Percentiles rank a stretch among this genome's conserved stretches.
phyloP scores from a whole-genome alignment of 2,113 vertebrate genomes.

The Thalassoma bifasciatum region DNA sequence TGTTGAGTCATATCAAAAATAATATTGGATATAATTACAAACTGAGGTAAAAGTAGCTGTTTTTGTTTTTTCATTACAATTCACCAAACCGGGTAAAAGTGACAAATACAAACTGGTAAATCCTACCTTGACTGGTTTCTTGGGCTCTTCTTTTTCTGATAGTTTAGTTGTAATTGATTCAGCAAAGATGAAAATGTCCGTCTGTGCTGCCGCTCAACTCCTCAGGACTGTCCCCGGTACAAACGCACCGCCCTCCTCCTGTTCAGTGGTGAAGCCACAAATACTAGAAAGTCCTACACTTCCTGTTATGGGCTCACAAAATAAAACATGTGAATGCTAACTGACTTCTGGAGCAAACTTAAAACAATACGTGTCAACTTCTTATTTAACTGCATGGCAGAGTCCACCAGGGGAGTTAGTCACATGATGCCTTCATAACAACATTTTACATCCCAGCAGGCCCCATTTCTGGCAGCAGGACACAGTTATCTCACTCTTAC shows the following conservation, averaged over 20 bases:
- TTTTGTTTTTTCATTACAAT: not conserved
- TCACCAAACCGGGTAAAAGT: accelerated
- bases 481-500: too few relatives aligned
- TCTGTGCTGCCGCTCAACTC: constrained; percentile 44
- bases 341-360: too few relatives aligned
- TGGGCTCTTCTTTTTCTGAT: not conserved
- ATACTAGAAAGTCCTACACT: not conserved
- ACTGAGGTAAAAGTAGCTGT: too few relatives aligned
- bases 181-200: constrained; percentile 56
- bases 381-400: too few relatives aligned
- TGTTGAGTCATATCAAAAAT: not conserved
- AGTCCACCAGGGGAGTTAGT: too few relatives aligned
- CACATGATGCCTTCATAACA: too few relatives aligned
- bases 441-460: too few relatives aligned
- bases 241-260: constrained; percentile 39
- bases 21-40: not conserved
- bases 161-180: constrained; percentile 10
- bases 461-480: too few relatives aligned
- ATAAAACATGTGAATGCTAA: not conserved
- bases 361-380: too few relatives aligned
- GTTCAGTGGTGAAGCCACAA: accelerated
- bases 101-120: too few relatives aligned
- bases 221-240: constrained; percentile 50
- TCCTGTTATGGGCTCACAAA: constrained; percentile 37
- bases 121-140: constrained; percentile 49